A percentile compares a stretch with the other conserved stretches of the same genome.
Evolutionary conservation across 2,888 invertebrate genomes (phyloP).

Genomic region (Chaitophorus viminalis): DNA sequence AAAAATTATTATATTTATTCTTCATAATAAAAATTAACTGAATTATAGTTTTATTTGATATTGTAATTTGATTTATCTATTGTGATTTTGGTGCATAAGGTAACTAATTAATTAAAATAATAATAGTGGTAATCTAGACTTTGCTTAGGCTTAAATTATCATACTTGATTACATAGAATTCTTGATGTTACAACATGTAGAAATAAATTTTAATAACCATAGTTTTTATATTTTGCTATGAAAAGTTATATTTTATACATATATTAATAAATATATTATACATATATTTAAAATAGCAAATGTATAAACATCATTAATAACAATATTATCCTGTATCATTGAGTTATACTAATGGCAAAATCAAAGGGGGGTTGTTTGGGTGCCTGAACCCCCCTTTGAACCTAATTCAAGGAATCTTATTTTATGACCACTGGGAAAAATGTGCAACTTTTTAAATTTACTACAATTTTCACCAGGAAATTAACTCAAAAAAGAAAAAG

Average conservation of each 20-base stretch:
- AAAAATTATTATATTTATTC: constrained; percentile 11
- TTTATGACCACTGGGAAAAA: too few species aligned
- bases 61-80: constrained; percentile 20
- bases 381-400: too few species aligned
- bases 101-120: neutral
- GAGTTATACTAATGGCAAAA: too few species aligned
- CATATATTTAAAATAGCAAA: neutral
- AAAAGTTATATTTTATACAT: constrained; percentile 13
- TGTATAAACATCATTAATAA: neutral
- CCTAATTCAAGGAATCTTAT: too few species aligned
- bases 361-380: too few species aligned
- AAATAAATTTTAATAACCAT: neutral
- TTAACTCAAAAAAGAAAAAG: too few species aligned
- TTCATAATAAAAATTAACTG: constrained; percentile 51
- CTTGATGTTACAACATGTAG: neutral
- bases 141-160: neutral
- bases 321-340: neutral
- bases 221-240: constrained; percentile 40
- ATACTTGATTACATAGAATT: neutral
- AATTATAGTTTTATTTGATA: constrained; percentile 25
- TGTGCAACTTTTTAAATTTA: too few species aligned
- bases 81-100: constrained; percentile 25
- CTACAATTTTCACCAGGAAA: too few species aligned
- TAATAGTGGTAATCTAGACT: neutral
- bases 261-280: too few species aligned